phyloP scores from a whole-genome alignment of 2,888 invertebrate genomes.

The Eulithis prunata region DNA sequence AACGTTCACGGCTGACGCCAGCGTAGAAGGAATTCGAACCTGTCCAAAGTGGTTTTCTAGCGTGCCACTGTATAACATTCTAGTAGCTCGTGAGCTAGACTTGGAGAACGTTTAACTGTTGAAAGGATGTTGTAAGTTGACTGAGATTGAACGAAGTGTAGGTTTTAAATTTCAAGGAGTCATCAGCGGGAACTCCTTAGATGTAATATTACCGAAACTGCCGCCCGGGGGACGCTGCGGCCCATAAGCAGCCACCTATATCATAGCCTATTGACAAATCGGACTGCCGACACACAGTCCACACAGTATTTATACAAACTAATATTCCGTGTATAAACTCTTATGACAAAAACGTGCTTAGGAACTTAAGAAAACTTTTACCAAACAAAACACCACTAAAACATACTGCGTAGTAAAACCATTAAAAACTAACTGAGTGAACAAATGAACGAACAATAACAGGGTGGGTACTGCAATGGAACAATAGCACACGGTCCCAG shows the following conservation, averaged over 20 bases:
- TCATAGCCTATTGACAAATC: too few relatives aligned
- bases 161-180: neutral
- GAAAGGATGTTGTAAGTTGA: neutral
- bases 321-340: too few relatives aligned
- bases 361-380: too few relatives aligned
- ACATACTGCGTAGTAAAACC: constrained; percentile 36
- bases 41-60: constrained; percentile 6
- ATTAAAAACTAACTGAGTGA: constrained; percentile 27
- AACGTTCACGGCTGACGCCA: too few relatives aligned
- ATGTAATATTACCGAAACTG: too few relatives aligned
- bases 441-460: constrained; percentile 29
- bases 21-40: neutral
- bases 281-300: too few relatives aligned
- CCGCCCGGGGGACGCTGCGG: too few relatives aligned
- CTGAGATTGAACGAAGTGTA: constrained; percentile 15
- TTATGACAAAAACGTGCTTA: too few relatives aligned
- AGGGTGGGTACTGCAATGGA: constrained; percentile 17
- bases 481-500: constrained; percentile 27
- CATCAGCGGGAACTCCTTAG: too few relatives aligned
- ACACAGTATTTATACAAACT: too few relatives aligned
- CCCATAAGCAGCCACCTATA: too few relatives aligned
- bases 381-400: too few relatives aligned
- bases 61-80: neutral
- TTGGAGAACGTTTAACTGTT: constrained; percentile 15
- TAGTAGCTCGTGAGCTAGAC: constrained; percentile 7